These are phyloP conservation scores for Cynocephalus volans DNA, from an alignment of 2,113 vertebrate species.

Conservation along the genomic window DNA sequence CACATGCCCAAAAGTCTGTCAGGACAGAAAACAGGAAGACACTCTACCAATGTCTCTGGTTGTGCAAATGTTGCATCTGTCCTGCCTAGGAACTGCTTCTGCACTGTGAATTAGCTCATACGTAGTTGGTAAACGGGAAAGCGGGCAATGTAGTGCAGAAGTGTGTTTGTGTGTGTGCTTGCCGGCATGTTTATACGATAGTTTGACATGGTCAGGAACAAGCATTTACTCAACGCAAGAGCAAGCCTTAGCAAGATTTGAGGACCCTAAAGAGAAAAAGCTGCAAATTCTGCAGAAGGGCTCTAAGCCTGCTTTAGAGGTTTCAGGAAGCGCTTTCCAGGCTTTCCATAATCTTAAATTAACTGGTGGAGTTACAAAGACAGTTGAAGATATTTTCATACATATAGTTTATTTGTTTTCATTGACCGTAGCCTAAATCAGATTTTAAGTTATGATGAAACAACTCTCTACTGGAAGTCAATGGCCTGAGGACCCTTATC, in stretches of 20 bases:
- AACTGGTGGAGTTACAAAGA: no score
- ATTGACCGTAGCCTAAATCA: not conserved
- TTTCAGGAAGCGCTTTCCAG: not conserved
- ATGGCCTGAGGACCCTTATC: not conserved
- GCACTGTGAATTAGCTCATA: not conserved
- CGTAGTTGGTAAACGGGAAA: not conserved
- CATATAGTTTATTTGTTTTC: not conserved
- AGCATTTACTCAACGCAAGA: not conserved
- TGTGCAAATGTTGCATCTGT: no score
- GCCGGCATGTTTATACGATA: not conserved
- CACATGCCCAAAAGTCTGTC: not conserved
- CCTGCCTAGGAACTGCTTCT: not conserved
- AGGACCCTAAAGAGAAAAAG: not conserved
- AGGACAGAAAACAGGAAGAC: not conserved
- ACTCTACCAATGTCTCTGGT: not conserved
- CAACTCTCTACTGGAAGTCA: not conserved
- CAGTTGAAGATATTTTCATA: not conserved
- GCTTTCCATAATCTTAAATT: not conserved
- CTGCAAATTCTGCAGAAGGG: not conserved
- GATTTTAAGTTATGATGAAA: not conserved
- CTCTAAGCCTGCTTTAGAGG: not conserved
- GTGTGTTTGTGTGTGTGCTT: not conserved
- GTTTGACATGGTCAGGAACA: accelerated
- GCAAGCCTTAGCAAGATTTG: not conserved
- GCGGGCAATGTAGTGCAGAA: not conserved